Evolutionary conservation across 2,113 vertebrate species (phyloP), one percentile per base, ranked within the genome.

Genomic region (Cettia cetti): DNA sequence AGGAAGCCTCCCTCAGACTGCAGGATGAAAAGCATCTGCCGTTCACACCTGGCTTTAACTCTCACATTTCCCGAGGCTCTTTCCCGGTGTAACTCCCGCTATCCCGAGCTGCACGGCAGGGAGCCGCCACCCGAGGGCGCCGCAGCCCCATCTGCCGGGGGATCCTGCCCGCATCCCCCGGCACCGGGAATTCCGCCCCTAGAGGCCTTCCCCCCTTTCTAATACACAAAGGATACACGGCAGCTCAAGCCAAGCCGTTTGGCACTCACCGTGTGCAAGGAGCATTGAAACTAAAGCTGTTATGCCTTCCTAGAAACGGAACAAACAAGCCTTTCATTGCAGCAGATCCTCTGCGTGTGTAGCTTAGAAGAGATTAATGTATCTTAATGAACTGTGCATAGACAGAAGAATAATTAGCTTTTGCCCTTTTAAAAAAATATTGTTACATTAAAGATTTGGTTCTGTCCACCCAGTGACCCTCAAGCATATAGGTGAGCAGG

Each of bases 21-120:
- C 56, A 33, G 21, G 28, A 49, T 40, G 20, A 52, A 75, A 68
- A 21, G 13, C 24, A 42, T 1, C 16, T 5, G 2, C 35, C 22
- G 1, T 1, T 33, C 49, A 4, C 11, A 7, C 9, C 17, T 5
- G 37, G 9, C 2, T 81, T 69, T 28, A 69, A 30, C 47, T 15
- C 15, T 7, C 5, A 0, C 31, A 60, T 54, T 57, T 31, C 60
- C 75, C 11, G 50, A 42, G 70, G 42, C 3, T 2, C 49, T 22
- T 13, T 3, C 4, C 37, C 39, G 26, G 13, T 1, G 28, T 0
- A 11, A 35, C 2, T 31, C 40, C 52, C 33, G 4, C 24, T 3
- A 18, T 2, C 0, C 20, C 21, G 12, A 14, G 60, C 45, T 37
- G 80, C 23, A 26, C 3, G 39, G 42, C 52, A 6, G 2, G 15